Percentiles rank a stretch among this genome's conserved stretches.
Conservation (phyloP, 1,140 invertebrate species). For the Matsumurasca onukii region DNA sequence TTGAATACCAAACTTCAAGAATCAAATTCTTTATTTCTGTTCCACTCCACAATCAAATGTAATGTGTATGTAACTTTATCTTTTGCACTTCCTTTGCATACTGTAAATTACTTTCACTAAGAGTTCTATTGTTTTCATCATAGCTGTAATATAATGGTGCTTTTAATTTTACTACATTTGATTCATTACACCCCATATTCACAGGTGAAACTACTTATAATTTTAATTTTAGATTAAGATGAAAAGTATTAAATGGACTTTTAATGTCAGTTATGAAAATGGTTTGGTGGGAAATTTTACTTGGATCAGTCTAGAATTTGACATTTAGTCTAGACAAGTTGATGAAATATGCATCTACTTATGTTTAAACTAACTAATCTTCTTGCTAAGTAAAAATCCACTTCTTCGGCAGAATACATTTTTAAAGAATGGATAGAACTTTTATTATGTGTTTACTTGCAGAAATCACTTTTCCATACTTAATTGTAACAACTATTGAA, state of each 20-base stretch:
- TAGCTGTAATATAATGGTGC: conserved; percentile 32
- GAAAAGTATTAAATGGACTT: conserved; percentile 2
- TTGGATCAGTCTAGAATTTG: conserved; percentile 8
- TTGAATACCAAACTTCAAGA: not conserved
- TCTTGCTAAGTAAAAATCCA: too few species aligned
- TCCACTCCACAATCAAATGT: too few species aligned
- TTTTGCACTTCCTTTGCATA: conserved; percentile 3
- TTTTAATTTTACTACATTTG: conserved; percentile 8
- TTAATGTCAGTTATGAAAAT: not conserved
- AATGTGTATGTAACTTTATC: not conserved
- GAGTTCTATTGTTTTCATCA: not conserved
- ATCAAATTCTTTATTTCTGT: too few species aligned
- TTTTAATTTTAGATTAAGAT: conserved; percentile 30
- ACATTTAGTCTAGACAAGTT: too few species aligned
- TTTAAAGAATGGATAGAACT: too few species aligned
- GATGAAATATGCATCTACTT: too few species aligned
- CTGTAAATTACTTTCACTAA: not conserved
- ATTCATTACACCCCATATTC: conserved; percentile 14
- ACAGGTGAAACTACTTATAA: conserved; percentile 21
- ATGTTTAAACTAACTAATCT: too few species aligned
- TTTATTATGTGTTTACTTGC: too few species aligned
- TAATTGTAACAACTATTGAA: too few species aligned
- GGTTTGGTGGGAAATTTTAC: not conserved
- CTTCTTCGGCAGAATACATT: too few species aligned
- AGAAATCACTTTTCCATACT: too few species aligned